Percentiles rank a stretch among this genome's conserved stretches.
These are phyloP conservation scores for Pogonocichla stellata DNA, from an alignment of 2,113 vertebrate species.

Conservation along the genomic window DNA sequence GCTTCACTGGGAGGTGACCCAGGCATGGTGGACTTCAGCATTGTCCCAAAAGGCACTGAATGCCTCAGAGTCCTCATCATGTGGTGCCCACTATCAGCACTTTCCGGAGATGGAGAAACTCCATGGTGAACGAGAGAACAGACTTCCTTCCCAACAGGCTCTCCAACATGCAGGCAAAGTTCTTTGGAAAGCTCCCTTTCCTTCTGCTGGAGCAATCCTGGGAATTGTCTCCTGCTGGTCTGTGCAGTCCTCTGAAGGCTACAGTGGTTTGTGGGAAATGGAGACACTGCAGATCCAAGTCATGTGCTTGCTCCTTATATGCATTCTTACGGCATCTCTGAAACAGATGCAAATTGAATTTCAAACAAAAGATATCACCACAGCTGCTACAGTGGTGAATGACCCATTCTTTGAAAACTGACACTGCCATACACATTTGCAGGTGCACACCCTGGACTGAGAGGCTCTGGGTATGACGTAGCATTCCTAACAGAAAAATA, in stretches of 20 bases:
- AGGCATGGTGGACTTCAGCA: neutral
- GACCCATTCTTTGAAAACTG: constrained; percentile 4
- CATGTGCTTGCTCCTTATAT: neutral
- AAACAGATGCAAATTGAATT: constrained; percentile 51
- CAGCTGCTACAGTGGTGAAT: neutral
- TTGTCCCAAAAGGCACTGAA: neutral
- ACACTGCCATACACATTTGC: neutral
- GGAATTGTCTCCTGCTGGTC: neutral
- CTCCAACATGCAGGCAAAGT: neutral
- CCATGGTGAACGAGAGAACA: neutral
- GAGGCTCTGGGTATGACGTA: neutral
- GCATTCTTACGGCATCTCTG: constrained; percentile 19
- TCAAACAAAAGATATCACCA: constrained; percentile 34
- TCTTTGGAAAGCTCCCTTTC: neutral
- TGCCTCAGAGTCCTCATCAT: neutral
- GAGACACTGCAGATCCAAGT: neutral
- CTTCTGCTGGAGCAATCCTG: neutral
- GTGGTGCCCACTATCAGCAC: neutral
- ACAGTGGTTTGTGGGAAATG: neutral
- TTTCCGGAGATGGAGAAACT: neutral
- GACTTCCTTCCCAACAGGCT: neutral
- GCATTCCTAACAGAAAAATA: neutral
- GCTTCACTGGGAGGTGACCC: neutral
- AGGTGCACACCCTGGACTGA: neutral
- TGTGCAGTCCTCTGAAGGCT: neutral